Base-by-base conservation (phyloP, 2,113 vertebrate genomes). In the Eurystomus gularis region DNA sequence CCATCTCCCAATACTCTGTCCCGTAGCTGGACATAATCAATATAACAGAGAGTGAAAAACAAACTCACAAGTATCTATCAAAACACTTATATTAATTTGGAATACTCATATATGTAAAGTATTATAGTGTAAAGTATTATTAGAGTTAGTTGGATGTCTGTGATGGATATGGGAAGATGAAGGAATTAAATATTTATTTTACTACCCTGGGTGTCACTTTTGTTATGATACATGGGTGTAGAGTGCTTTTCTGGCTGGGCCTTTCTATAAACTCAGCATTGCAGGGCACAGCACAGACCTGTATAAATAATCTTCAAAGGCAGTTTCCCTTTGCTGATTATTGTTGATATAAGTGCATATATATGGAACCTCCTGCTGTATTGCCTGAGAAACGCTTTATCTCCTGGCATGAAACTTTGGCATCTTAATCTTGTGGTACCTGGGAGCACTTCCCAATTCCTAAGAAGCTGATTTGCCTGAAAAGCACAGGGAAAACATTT, bases 111-210 rank as follows among this genome's bases (percentile, higher is more conserved):
- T 94, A 72, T 77, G 23, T 55, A 40, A 94, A 89, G 35, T 68
- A 92, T 88, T 86, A 71, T 49, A 86, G 19, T 5, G 7, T 61
- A 78, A 96, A 93, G 92, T 86, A 87, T 87, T 94, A 96, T 95
- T 89, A 82, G 65, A 89, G 76, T 81, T 93, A 92, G 72, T 37
- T 96, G 78, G 66, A 75, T 91, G 88, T 87, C 77, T 92, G 57
- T 81, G 94, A 54, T 87, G 91, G 28, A 82, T 92, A 89, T 90
- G 77, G 54, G 88, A 94, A 95, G 86, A 86, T 0, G 4, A 91
- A 90, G 44, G 91, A 87, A 95, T 96, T 69, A 92, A 97, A 95
- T 93, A 92, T 95, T 96, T 96, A 86, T 91, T 93, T 92, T 92
- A 94, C 61, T 89, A 76, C 40, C 54, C 88, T 72, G 57, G 44